Evolutionary conservation across 2,888 invertebrate species (phyloP).

Genomic region (Agelastica alni): DNA sequence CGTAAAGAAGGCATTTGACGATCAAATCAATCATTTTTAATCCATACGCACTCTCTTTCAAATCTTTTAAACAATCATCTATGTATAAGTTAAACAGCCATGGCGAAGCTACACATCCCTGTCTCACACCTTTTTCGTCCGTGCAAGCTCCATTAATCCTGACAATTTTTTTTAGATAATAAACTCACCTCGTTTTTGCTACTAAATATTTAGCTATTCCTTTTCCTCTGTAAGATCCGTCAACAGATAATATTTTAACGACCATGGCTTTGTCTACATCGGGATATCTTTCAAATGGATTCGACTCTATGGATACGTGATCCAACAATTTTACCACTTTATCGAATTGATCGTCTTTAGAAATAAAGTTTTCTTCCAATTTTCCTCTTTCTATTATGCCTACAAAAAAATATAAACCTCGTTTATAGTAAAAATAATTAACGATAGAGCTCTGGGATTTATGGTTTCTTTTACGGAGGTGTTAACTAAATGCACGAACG

Average conservation of each 20-base stretch:
- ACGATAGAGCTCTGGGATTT: not conserved
- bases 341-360: conserved; percentile 64
- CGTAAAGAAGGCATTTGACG: too few species aligned
- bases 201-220: conserved; percentile 70
- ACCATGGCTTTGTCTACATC: conserved; percentile 62
- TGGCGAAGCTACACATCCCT: too few species aligned
- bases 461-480: too few species aligned
- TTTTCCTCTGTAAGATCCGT: conserved; percentile 66
- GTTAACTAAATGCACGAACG: too few species aligned
- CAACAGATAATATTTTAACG: conserved; percentile 70
- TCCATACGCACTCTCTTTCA: too few species aligned
- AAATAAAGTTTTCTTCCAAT: conserved; percentile 39
- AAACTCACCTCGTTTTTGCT: conserved; percentile 65
- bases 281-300: conserved; percentile 63
- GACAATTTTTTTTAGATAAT: too few species aligned
- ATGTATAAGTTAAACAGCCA: too few species aligned
- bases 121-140: too few species aligned
- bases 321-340: conserved; percentile 67
- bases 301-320: conserved; percentile 61
- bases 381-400: conserved; percentile 34
- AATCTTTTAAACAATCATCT: too few species aligned
- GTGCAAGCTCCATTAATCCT: too few species aligned
- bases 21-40: too few species aligned
- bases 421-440: not conserved
- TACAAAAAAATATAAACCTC: conserved; percentile 1